Evolutionary conservation across 2,797 vertebrate genomes (phyloP).

Genomic region (Adrianichthys oophorus): DNA sequence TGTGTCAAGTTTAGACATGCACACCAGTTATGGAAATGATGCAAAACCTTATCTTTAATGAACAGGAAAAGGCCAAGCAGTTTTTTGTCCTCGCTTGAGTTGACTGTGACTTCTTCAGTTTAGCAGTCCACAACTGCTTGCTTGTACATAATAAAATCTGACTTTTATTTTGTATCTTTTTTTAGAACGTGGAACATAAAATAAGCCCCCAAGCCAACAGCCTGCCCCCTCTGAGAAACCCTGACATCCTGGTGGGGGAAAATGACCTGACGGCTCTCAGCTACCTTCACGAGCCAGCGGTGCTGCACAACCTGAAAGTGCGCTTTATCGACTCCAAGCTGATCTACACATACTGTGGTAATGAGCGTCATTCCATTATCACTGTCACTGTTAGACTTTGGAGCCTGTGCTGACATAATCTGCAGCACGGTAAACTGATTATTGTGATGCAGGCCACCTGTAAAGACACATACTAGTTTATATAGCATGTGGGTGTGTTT

Average conservation of each 20-base stretch:
- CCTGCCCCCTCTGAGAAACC: slow-evolving; percentile 90
- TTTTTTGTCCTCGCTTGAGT: neutral
- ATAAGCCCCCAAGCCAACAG: slow-evolving; percentile 80
- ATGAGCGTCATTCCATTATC: slow-evolving; percentile 64
- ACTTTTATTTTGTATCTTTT: slow-evolving; percentile 19
- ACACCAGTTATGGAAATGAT: slow-evolving; percentile 57
- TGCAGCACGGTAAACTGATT: slow-evolving; percentile 35
- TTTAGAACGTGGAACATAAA: slow-evolving; percentile 84
- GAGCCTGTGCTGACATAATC: slow-evolving; percentile 48
- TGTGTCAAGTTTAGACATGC: slow-evolving; percentile 64
- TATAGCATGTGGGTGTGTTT: neutral
- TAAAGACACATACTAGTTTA: slow-evolving; percentile 41
- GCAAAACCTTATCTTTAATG: slow-evolving; percentile 42
- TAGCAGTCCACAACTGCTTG: neutral
- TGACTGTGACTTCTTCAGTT: too few species aligned
- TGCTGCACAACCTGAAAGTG: slow-evolving; percentile 95
- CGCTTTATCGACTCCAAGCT: slow-evolving; percentile 94
- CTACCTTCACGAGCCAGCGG: slow-evolving; percentile 95
- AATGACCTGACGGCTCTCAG: slow-evolving; percentile 97
- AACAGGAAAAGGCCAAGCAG: slow-evolving; percentile 31
- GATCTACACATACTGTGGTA: slow-evolving; percentile 99
- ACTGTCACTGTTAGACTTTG: slow-evolving; percentile 71
- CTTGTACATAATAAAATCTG: neutral
- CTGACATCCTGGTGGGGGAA: slow-evolving; percentile 94
- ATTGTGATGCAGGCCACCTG: slow-evolving; percentile 26